These are phyloP conservation scores for Lophotis ruficrista DNA, from an alignment of 2,113 vertebrate species.

Conservation along the genomic window DNA sequence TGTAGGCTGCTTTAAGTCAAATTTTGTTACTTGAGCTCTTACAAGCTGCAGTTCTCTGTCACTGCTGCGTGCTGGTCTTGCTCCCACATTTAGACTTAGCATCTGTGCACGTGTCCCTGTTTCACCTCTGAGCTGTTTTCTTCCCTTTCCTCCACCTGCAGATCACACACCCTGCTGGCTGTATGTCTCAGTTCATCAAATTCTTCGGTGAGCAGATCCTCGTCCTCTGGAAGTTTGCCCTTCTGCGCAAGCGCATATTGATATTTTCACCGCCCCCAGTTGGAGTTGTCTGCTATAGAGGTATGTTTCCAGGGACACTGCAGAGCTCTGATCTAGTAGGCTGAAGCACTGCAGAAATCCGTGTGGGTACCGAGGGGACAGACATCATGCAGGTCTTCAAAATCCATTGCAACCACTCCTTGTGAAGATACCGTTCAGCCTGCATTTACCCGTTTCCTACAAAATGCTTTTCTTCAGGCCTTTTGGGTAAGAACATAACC, in stretches of 20 bases:
- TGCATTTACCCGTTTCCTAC: neutral
- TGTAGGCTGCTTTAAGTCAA: neutral
- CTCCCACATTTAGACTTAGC: slow-evolving; percentile 41
- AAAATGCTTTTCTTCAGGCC: neutral
- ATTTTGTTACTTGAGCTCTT: neutral
- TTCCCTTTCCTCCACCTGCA: slow-evolving; percentile 65
- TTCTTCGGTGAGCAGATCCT: slow-evolving; percentile 98
- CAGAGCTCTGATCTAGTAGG: neutral
- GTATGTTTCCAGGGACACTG: slow-evolving; percentile 74
- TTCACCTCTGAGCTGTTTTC: slow-evolving; percentile 8
- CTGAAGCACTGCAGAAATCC: neutral
- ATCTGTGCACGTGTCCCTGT: neutral
- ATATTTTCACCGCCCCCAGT: slow-evolving; percentile 97
- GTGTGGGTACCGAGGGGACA: neutral
- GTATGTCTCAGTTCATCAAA: slow-evolving; percentile 99
- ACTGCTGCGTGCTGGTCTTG: slow-evolving; percentile 11
- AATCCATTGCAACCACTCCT: neutral
- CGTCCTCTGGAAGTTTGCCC: slow-evolving; percentile 95
- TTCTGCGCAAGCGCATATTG: slow-evolving; percentile 94
- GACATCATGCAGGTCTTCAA: neutral
- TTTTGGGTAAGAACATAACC: neutral
- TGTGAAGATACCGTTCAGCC: neutral
- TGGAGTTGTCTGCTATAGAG: slow-evolving; percentile 96
- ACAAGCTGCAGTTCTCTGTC: neutral
- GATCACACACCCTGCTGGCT: slow-evolving; percentile 99